Percentiles rank a stretch among this genome's conserved stretches.
Conservation (phyloP, 92 coral and sea anemone genomes). For the Ricordea florida region DNA sequence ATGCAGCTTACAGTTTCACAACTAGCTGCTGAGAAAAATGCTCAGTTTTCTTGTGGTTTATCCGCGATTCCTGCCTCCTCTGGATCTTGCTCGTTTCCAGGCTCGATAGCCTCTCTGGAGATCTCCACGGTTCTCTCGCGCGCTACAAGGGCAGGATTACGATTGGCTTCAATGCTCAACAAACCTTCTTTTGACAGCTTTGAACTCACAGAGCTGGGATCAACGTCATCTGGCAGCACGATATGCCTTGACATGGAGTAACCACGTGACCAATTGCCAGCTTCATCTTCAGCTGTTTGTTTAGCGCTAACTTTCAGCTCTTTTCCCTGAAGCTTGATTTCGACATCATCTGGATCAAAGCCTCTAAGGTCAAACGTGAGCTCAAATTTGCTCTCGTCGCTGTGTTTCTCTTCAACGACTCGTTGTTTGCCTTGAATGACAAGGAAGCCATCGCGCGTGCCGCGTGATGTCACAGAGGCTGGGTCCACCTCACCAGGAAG, state of each 20-base stretch:
- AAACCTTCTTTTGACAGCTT: slow-evolving; percentile 40
- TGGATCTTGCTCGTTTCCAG: no score
- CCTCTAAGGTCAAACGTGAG: slow-evolving; percentile 41
- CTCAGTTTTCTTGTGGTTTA: no score
- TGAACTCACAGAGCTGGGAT: slow-evolving; percentile 41
- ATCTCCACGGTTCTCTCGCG: slow-evolving; percentile 1
- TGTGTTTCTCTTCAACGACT: slow-evolving; percentile 7
- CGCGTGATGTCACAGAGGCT: slow-evolving; percentile 39
- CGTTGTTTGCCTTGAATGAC: slow-evolving; percentile 16
- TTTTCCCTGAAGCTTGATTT: slow-evolving; percentile 36
- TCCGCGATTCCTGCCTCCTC: no score
- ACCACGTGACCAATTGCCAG: slow-evolving; percentile 33
- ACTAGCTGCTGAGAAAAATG: no score
- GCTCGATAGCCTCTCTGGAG: not conserved
- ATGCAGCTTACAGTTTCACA: no score
- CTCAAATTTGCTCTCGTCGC: slow-evolving; percentile 22
- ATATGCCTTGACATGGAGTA: slow-evolving; percentile 19
- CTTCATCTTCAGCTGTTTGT: slow-evolving; percentile 26
- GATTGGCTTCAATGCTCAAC: slow-evolving; percentile 44
- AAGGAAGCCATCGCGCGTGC: slow-evolving; percentile 28
- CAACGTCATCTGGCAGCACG: slow-evolving; percentile 53
- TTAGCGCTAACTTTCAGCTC: slow-evolving; percentile 48
- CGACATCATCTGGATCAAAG: slow-evolving; percentile 45
- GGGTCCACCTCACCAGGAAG: slow-evolving; percentile 59
- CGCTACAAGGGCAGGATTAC: slow-evolving; percentile 6